Evolutionary conservation across 2,888 invertebrate genomes (phyloP).

Genomic region (Ophion slaviceki): DNA sequence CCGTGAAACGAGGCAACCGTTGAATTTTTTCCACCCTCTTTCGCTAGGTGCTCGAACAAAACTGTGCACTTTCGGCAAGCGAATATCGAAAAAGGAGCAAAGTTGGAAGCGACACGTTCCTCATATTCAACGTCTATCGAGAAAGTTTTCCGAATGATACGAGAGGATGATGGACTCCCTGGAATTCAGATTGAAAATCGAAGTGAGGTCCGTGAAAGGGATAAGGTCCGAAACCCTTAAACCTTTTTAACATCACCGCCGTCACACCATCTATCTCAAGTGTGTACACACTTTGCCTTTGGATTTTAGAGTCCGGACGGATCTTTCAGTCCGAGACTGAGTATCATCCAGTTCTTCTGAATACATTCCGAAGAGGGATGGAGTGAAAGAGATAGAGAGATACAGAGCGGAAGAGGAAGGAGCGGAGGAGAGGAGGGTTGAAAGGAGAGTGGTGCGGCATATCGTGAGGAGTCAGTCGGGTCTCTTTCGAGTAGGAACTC

Average conservation of each 20-base stretch:
- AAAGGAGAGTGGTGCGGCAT: constrained; percentile 32
- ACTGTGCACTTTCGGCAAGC: neutral
- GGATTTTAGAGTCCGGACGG: constrained; percentile 13
- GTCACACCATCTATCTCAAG: constrained; percentile 6
- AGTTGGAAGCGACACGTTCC: constrained; percentile 6
- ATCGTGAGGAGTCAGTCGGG: constrained; percentile 22
- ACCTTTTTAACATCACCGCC: constrained; percentile 14
- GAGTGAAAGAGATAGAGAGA: neutral
- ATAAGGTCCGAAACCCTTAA: constrained; percentile 35
- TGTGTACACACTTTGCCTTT: constrained; percentile 39
- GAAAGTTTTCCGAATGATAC: constrained; percentile 13
- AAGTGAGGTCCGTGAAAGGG: constrained; percentile 33
- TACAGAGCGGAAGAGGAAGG: constrained; percentile 20
- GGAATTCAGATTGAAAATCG: constrained; percentile 53
- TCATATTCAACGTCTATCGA: neutral
- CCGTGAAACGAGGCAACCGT: neutral
- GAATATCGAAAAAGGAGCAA: neutral
- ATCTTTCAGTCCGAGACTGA: constrained; percentile 44
- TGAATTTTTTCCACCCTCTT: neutral
- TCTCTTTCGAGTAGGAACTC: constrained; percentile 47
- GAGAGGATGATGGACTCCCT: constrained; percentile 33
- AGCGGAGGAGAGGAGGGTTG: neutral
- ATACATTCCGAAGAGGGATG: constrained; percentile 49
- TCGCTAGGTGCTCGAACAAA: neutral
- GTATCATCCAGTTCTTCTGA: constrained; percentile 61